A percentile compares a stretch with the other conserved stretches of the same genome.
These are phyloP conservation scores for Ctenoplectra terminalis DNA, from an alignment of 1,140 invertebrate genomes.

Conservation along the genomic window DNA sequence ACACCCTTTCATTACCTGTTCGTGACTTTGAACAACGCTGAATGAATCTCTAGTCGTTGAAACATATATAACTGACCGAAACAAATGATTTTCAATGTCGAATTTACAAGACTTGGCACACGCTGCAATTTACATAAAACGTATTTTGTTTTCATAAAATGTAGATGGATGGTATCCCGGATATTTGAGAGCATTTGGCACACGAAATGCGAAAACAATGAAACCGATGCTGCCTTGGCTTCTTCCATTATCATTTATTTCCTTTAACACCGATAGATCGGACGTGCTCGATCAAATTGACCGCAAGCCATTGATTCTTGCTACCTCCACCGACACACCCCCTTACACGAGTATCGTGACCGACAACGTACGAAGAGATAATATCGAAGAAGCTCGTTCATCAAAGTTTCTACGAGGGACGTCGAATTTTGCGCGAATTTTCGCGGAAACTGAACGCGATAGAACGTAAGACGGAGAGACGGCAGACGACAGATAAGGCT, in stretches of 20 bases:
- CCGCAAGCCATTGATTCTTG: slow-evolving; percentile 28
- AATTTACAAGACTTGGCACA: too few relatives aligned
- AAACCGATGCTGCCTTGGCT: not conserved
- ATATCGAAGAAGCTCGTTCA: slow-evolving; percentile 12
- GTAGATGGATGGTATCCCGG: not conserved
- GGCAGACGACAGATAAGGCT: not conserved
- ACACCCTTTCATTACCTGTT: not conserved
- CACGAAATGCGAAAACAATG: slow-evolving; percentile 1
- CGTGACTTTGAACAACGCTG: not conserved
- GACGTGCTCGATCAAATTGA: slow-evolving; percentile 30
- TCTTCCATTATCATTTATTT: slow-evolving; percentile 22
- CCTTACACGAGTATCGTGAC: not conserved
- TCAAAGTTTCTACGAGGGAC: slow-evolving; percentile 12
- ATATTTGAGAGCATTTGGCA: not conserved
- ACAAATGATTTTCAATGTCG: not conserved
- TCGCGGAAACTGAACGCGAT: not conserved
- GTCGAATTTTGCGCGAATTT: not conserved
- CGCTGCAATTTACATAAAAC: not conserved
- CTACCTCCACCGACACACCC: not conserved
- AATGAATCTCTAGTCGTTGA: not conserved
- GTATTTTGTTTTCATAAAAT: not conserved
- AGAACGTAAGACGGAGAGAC: not conserved
- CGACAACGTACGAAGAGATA: not conserved
- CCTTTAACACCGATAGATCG: slow-evolving; percentile 4
- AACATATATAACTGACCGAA: too few relatives aligned